Percentiles rank a stretch among this genome's conserved stretches.
phyloP scores from a whole-genome alignment of 2,888 invertebrate genomes.

The Sturmia bella region DNA sequence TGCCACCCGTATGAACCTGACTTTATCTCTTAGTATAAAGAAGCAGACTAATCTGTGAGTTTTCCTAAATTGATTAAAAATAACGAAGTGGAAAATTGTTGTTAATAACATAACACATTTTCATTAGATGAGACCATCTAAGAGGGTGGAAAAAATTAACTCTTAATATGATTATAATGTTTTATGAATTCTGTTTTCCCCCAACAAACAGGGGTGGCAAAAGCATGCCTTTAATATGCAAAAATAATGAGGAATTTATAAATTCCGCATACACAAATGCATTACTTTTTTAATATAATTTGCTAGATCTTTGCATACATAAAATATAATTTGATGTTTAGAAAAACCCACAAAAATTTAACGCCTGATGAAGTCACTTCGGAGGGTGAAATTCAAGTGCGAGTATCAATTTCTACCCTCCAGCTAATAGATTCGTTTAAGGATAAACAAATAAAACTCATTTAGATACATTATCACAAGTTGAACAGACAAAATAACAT shows the following conservation, averaged over 20 bases:
- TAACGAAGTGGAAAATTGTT: conserved; percentile 68
- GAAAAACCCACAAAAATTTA: conserved; percentile 68
- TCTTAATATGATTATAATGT: conserved; percentile 66
- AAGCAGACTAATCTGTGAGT: not conserved
- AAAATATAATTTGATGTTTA: conserved; percentile 51
- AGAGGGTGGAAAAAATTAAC: conserved; percentile 59
- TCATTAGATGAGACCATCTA: conserved; percentile 49
- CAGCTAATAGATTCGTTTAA: conserved; percentile 68
- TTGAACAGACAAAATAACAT: conserved; percentile 58
- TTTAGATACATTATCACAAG: conserved; percentile 70
- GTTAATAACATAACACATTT: conserved; percentile 59
- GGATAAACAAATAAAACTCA: conserved; percentile 70
- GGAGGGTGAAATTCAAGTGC: conserved; percentile 48
- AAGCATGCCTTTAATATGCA: conserved; percentile 43
- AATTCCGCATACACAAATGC: not conserved
- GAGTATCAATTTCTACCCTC: conserved; percentile 61
- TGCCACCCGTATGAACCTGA: no score
- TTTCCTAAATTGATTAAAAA: conserved; percentile 41
- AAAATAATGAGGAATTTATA: conserved; percentile 44
- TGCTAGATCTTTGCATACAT: conserved; percentile 20
- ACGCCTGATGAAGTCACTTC: conserved; percentile 55
- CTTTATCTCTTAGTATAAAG: no score
- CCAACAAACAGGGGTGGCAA: conserved; percentile 33
- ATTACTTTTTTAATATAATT: conserved; percentile 33
- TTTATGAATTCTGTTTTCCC: conserved; percentile 11